Evolutionary conservation across 2,113 vertebrate species (phyloP).

Genomic region (Rhinogobius similis): DNA sequence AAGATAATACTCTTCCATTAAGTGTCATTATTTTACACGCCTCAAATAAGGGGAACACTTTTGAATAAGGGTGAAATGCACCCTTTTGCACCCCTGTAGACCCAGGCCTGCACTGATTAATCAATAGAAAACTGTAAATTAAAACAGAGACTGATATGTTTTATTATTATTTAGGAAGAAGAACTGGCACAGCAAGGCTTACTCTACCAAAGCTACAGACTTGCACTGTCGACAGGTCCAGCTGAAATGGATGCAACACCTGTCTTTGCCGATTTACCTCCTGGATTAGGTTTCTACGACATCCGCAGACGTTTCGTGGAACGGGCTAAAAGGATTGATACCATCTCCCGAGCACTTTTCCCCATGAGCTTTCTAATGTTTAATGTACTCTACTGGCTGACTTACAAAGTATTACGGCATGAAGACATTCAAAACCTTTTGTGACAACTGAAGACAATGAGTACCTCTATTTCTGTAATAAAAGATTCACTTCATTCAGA

Average conservation of each 20-base stretch:
- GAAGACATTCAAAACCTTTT: conserved; percentile 81
- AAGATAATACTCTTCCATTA: too few relatives aligned
- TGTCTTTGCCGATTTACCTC: conserved; percentile 74
- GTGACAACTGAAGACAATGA: conserved; percentile 44
- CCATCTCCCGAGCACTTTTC: conserved; percentile 88
- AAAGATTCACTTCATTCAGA: conserved; percentile 50
- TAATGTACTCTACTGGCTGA: conserved; percentile 93
- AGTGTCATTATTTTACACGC: too few relatives aligned
- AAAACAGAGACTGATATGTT: conserved; percentile 13
- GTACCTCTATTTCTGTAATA: conserved; percentile 21
- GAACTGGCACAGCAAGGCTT: conserved; percentile 82
- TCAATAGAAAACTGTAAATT: neutral
- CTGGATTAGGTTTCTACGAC: conserved; percentile 76
- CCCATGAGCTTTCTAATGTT: conserved; percentile 93
- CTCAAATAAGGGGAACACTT: too few relatives aligned
- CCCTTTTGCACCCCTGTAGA: too few relatives aligned
- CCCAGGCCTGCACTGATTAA: too few relatives aligned
- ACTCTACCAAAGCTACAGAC: conserved; percentile 83
- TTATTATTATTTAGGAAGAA: conserved; percentile 71
- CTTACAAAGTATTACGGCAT: conserved; percentile 89
- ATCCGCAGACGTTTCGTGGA: conserved; percentile 82
- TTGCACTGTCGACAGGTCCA: conserved; percentile 75
- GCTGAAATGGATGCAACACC: conserved; percentile 77
- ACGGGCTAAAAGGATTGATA: conserved; percentile 90
- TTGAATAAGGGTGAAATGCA: too few relatives aligned